Evolutionary conservation across 2,797 vertebrate species (phyloP).

Genomic region (Periparus ater): DNA sequence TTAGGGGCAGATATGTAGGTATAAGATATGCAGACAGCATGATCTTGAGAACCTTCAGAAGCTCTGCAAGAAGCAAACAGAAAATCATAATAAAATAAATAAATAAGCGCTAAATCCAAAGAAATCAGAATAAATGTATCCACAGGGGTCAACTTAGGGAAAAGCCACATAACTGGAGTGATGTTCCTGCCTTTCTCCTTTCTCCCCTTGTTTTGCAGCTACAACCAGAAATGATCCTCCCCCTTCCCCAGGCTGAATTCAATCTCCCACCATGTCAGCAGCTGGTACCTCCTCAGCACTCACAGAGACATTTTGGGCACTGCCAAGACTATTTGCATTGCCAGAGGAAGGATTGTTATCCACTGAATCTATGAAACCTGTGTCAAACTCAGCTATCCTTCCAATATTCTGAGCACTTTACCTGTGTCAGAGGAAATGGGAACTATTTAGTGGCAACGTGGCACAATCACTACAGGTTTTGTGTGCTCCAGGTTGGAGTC

Average conservation of each 20-base stretch:
- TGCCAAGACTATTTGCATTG: background rate
- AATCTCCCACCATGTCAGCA: background rate
- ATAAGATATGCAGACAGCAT: background rate
- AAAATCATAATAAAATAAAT: background rate
- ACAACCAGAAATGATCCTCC: background rate
- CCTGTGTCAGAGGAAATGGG: background rate
- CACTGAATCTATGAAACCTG: background rate
- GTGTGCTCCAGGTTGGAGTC: background rate
- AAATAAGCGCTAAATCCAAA: background rate
- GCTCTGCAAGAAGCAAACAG: background rate
- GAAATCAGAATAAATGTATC: background rate
- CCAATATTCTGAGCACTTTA: background rate
- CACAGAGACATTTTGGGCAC: background rate
- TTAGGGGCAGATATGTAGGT: background rate
- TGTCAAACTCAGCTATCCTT: conserved; percentile 21
- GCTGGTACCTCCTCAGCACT: background rate
- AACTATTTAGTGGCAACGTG: background rate
- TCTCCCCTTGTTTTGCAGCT: background rate
- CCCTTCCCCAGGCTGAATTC: background rate
- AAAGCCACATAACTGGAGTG: background rate
- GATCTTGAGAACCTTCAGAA: background rate
- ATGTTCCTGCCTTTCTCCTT: background rate
- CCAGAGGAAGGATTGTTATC: conserved; percentile 36
- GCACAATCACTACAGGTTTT: background rate
- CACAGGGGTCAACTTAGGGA: background rate